These are phyloP conservation scores for Lamellibrachia satsuma DNA, from an alignment of 2,888 invertebrate species.

Conservation along the genomic window DNA sequence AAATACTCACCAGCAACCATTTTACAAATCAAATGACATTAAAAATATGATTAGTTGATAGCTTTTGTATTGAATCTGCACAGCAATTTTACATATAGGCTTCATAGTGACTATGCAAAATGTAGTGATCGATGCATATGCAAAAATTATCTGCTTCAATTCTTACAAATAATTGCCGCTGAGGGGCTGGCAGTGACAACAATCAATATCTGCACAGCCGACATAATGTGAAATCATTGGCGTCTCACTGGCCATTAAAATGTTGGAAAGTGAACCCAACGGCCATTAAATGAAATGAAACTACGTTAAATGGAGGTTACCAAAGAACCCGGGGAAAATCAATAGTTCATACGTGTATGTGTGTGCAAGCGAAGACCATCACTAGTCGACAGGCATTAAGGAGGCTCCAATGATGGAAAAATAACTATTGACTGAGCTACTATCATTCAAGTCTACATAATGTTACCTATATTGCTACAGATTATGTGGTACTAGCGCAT, in stretches of 20 bases:
- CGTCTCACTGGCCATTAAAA: not conserved
- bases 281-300: not conserved
- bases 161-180: not conserved
- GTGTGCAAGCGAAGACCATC: not conserved
- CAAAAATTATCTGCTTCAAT: slow-evolving; percentile 3
- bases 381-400: not conserved
- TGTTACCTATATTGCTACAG: slow-evolving; percentile 1
- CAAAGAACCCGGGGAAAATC: not conserved
- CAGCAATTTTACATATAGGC: not conserved
- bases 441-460: not conserved
- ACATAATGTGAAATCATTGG: slow-evolving; percentile 7
- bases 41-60: not conserved
- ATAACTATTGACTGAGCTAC: not conserved
- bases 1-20: not conserved
- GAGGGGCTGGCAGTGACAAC: not conserved
- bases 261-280: not conserved
- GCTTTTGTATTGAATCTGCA: not conserved
- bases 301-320: not conserved
- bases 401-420: not conserved
- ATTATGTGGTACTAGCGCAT: slow-evolving; percentile 1
- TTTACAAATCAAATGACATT: not conserved
- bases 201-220: not conserved
- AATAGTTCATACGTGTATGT: not conserved
- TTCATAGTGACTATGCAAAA: not conserved
- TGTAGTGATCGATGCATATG: not conserved